Base-by-base conservation (phyloP, 2,888 invertebrate genomes). In the Camptogramma bilineatum region DNA sequence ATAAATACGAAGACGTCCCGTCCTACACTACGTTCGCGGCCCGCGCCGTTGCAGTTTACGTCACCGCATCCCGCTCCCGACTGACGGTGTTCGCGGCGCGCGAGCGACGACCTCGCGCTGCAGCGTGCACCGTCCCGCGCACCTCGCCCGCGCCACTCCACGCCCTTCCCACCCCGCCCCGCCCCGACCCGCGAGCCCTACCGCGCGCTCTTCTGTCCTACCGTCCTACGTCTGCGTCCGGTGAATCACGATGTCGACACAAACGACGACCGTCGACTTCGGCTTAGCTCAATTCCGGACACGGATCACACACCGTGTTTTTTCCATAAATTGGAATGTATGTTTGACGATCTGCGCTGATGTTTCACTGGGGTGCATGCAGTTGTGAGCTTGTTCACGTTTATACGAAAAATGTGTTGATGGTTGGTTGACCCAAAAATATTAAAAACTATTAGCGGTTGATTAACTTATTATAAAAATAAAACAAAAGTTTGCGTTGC, bases 51-150 rank as follows among this genome's bases (percentile, higher is more conserved):
- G 93, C 93, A 92, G 88, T 88, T 87, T 90, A 91, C 93, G 92
- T 91, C 93, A 92, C 93, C 92, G 92, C 92, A 93, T 93, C 92
- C 92, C 92, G 92, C 91, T 92, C 91, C 91, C 89, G 91, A 92
- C 92, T 93, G 91, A 83, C 89, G 70, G 79, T 77, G 66, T 50
- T 72, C 83, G 82, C 80, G 78, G 71, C 81, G 87, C 85, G 85
- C 90, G 91, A 90, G 83, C 91, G 91, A 90, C 91, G 91, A 91
- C 91, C 91, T 91, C 91, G 90, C 87, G 90, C 88, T 90, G 91
- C 92, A 90, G 85, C 89, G 89, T 90, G 90, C 90, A 90, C 85
- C 88, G 83, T 79, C 86, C 88, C 66, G 82, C 88, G 75, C 77
- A 84, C 83, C 85, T 81, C 84, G 75, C 84, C 80, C 81, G 75